phyloP scores from a whole-genome alignment of 2,888 invertebrate species.

The Drosophila kanekoi region DNA sequence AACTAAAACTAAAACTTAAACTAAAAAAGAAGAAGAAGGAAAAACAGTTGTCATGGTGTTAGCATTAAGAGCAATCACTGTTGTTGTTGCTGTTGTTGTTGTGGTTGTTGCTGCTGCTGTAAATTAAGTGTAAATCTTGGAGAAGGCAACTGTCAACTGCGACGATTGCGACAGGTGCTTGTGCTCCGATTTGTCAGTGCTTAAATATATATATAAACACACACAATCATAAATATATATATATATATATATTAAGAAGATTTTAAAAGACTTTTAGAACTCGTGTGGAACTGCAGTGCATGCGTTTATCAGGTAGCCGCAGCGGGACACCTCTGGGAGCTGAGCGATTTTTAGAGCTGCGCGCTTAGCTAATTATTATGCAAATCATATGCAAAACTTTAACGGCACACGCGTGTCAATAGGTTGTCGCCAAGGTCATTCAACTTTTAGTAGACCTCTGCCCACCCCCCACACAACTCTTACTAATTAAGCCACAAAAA shows the following conservation, averaged over 20 bases:
- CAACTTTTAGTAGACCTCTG: conserved; percentile 33
- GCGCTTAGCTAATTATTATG: conserved; percentile 25
- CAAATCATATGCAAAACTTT: conserved; percentile 50
- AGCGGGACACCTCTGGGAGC: not conserved
- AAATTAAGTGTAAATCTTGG: conserved; percentile 39
- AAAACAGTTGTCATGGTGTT: conserved; percentile 74
- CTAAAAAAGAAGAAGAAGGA: conserved; percentile 8
- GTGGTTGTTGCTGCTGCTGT: conserved; percentile 38
- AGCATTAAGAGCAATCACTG: conserved; percentile 64
- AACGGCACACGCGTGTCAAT: conserved; percentile 27
- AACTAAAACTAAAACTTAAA: conserved; percentile 29
- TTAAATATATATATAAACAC: not conserved
- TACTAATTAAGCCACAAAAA: conserved; percentile 8
- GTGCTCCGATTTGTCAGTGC: conserved; percentile 38
- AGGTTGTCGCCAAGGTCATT: conserved; percentile 52
- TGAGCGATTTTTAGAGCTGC: not conserved
- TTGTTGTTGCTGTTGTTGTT: conserved; percentile 42
- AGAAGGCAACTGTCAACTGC: conserved; percentile 41
- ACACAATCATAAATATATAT: too few relatives aligned
- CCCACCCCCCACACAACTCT: not conserved
- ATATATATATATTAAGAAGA: conserved; percentile 1
- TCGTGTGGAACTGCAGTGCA: not conserved
- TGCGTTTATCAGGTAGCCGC: conserved; percentile 13
- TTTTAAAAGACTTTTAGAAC: conserved; percentile 7
- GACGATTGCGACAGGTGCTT: conserved; percentile 71